These are phyloP conservation scores for Thamnophis sirtalis DNA, from an alignment of 2,113 vertebrate genomes.

Conservation along the genomic window DNA sequence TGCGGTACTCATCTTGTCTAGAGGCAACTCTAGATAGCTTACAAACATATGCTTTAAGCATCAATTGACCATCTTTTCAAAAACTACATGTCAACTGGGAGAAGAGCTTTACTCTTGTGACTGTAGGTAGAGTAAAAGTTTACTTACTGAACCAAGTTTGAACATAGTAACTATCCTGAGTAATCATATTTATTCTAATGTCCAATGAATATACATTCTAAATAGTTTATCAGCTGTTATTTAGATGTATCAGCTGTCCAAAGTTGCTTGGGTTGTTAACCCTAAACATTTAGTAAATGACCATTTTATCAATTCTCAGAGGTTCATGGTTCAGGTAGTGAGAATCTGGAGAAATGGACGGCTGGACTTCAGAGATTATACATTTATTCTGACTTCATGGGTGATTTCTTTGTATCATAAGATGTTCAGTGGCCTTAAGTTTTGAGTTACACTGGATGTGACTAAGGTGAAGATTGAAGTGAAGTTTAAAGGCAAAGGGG, in stretches of 20 bases:
- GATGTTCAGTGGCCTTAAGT: not conserved
- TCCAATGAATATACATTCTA: not conserved
- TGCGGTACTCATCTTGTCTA: not conserved
- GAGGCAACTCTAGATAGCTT: not conserved
- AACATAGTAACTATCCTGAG: not conserved
- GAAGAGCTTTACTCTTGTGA: not conserved
- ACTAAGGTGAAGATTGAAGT: not conserved
- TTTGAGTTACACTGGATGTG: not conserved
- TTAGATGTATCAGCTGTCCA: not conserved
- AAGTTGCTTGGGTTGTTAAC: not conserved
- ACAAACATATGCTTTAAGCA: not conserved
- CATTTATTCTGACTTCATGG: not conserved
- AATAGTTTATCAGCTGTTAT: not conserved
- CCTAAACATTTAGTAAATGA: not conserved
- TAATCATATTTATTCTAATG: not conserved
- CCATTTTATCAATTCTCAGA: not conserved
- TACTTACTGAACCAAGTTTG: not conserved
- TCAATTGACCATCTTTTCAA: not conserved
- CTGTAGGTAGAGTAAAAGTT: not conserved
- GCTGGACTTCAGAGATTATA: not conserved
- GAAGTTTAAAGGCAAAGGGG: no score
- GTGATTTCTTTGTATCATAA: not conserved
- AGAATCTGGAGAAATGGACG: not conserved
- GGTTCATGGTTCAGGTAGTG: not conserved
- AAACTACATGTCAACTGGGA: not conserved